Evolutionary conservation across 2,113 vertebrate species (phyloP).

Genomic region (Platichthys stellatus): DNA sequence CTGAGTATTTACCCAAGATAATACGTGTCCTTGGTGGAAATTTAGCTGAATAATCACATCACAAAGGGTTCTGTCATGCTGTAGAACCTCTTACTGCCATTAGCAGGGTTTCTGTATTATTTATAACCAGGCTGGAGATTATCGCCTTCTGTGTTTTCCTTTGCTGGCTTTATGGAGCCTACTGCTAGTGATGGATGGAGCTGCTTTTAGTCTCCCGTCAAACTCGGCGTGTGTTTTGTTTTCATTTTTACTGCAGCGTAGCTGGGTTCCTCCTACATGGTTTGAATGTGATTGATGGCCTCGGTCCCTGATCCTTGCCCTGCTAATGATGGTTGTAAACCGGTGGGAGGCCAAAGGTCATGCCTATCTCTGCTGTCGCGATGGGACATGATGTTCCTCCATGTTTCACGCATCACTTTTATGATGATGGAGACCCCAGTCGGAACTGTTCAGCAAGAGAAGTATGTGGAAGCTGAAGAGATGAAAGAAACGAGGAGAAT

Average conservation of each 20-base stretch:
- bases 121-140: slow-evolving; percentile 70
- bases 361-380: slow-evolving; percentile 44
- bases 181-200: slow-evolving; percentile 69
- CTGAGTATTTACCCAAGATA: slow-evolving; percentile 74
- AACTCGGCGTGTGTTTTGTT: slow-evolving; percentile 70
- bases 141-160: slow-evolving; percentile 69
- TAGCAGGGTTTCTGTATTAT: slow-evolving; percentile 73
- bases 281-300: slow-evolving; percentile 74
- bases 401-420: slow-evolving; percentile 23
- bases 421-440: slow-evolving; percentile 12
- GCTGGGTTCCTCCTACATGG: slow-evolving; percentile 58
- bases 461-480: slow-evolving; percentile 13
- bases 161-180: slow-evolving; percentile 61
- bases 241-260: slow-evolving; percentile 61
- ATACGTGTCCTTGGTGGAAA: slow-evolving; percentile 65
- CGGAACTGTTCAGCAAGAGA: neutral
- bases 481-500: slow-evolving; percentile 28
- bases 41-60: slow-evolving; percentile 77
- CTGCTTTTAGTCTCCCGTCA: slow-evolving; percentile 74
- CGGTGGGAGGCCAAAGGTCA: slow-evolving; percentile 61
- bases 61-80: slow-evolving; percentile 64
- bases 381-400: slow-evolving; percentile 50
- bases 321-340: slow-evolving; percentile 77
- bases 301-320: slow-evolving; percentile 66
- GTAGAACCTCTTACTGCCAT: slow-evolving; percentile 67